Percentiles rank a stretch among this genome's conserved stretches.
Conservation (phyloP, 2,797 vertebrate species). For the Macroramphosus scolopax region DNA sequence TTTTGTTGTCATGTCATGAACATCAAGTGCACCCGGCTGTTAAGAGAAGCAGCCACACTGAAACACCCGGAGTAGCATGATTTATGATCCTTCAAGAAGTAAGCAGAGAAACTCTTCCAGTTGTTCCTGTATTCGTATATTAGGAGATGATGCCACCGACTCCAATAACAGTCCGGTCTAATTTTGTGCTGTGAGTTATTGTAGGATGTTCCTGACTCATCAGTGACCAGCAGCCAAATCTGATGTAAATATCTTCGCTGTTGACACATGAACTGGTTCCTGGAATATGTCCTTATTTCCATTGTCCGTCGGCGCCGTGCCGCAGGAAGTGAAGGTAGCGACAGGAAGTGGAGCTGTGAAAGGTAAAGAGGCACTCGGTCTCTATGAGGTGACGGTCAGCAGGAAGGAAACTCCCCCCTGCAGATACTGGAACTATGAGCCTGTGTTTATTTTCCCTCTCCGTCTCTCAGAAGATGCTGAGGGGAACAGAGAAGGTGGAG, state of each 20-base stretch:
- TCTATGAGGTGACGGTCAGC: constrained; percentile 34
- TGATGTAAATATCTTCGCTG: constrained; percentile 19
- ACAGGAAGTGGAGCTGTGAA: constrained; percentile 60
- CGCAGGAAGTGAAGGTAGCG: constrained; percentile 47
- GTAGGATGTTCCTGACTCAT: constrained; percentile 45
- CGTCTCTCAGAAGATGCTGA: constrained; percentile 26
- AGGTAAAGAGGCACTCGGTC: constrained; percentile 32
- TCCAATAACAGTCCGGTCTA: too few relatives aligned
- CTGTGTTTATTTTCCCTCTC: constrained; percentile 51
- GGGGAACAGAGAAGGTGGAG: constrained; percentile 16
- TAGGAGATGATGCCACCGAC: too few relatives aligned
- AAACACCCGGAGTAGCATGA: too few relatives aligned
- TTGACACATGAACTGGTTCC: constrained; percentile 30
- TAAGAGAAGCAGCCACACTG: too few relatives aligned
- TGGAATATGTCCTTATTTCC: constrained; percentile 30
- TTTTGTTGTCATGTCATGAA: too few relatives aligned
- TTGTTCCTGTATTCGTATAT: too few relatives aligned
- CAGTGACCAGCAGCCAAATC: constrained; percentile 33
- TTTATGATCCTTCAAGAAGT: too few relatives aligned
- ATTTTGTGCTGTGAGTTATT: constrained; percentile 3
- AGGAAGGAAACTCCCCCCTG: constrained; percentile 55
- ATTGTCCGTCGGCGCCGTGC: constrained; percentile 29
- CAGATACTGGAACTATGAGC: constrained; percentile 56
- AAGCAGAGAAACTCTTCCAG: too few relatives aligned
- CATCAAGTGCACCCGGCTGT: too few relatives aligned